Percentiles rank a stretch among this genome's conserved stretches.
Conservation (phyloP, 2,797 vertebrate species). For the Pagetopsis macropterus region DNA sequence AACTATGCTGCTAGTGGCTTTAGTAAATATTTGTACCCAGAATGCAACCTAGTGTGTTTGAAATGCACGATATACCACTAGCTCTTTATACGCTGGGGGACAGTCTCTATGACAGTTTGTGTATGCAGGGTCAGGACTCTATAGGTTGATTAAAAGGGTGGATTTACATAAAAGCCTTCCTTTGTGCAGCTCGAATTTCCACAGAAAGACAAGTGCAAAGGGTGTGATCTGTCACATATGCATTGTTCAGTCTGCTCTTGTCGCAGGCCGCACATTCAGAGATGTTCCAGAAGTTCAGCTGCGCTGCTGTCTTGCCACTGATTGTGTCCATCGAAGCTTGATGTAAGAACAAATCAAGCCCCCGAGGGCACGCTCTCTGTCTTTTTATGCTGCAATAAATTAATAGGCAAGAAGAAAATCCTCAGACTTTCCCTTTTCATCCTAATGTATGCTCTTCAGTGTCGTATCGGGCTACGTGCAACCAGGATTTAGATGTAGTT, state of each 20-base stretch:
- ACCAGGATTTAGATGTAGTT: conserved; percentile 41
- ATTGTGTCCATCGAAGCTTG: conserved; percentile 76
- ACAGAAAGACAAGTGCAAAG: conserved; percentile 31
- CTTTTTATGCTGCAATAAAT: conserved; percentile 70
- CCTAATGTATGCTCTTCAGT: conserved; percentile 8
- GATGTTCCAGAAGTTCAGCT: conserved; percentile 67
- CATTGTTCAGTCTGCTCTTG: conserved; percentile 30
- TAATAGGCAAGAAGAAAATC: conserved; percentile 43
- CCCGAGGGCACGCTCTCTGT: conserved; percentile 52
- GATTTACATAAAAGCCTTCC: conserved; percentile 21
- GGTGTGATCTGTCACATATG: conserved; percentile 46
- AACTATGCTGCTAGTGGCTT: too few species aligned
- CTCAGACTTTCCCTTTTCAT: conserved; percentile 8
- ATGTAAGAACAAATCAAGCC: conserved; percentile 65
- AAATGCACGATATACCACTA: not conserved
- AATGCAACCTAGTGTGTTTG: not conserved
- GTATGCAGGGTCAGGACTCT: conserved; percentile 17
- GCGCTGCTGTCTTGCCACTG: conserved; percentile 54
- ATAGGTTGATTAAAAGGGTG: conserved; percentile 22
- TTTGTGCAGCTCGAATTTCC: conserved; percentile 10
- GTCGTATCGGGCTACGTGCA: conserved; percentile 22
- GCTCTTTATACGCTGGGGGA: not conserved
- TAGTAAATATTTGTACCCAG: not conserved
- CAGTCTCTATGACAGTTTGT: not conserved
- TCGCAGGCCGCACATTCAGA: conserved; percentile 22